Base-by-base conservation (phyloP, 1,140 invertebrate species). In the Marisa cornuarietis region DNA sequence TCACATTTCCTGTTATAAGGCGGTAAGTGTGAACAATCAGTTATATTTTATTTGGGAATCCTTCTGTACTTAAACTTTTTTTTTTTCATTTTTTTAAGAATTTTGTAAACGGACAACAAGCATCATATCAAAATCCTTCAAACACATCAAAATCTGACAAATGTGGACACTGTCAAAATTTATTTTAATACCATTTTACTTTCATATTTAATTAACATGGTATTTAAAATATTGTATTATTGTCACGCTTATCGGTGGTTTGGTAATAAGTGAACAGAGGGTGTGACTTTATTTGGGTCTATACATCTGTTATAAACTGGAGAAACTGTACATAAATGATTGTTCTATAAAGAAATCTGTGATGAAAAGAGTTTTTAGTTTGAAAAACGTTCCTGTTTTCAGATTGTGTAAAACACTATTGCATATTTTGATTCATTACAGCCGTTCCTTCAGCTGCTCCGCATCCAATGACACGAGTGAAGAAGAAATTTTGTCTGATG, bases 401-500 rank as follows among this genome's bases (percentile, higher is more conserved):
- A 42, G 6, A 42, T 42, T 42, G 6, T 42, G 0, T 42, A 42
- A 42, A 42, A 6, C 6, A 42, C 6, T 42, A 42, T 42, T 42
- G 31, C 31, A 42, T 24, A 68, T 24, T n/a, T 68, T 68, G 13
- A 9, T 68, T n/a, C 13, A 24, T 68, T 31, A 18, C 63, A 77
- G 76, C 11, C 14, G 66, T 22, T 68, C 65, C 1, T 31, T 77
- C 9, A 63, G 66, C 24, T 63, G 63, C 52, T 31, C 22, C 1
- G 16, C 65, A 66, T n/a, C 76, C 11, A 26, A n/a, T 20, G 76
- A 61, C 26, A 24, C 5, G 16, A 26, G 31, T 42, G 6, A 24
- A 61, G 66, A 63, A n/a, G 76, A 77, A 3, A 65, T 63, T 49
- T 63, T 9, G 5, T 77, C 76, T n/a, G 76, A 77, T 14, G 76